Evolutionary conservation across 2,888 invertebrate genomes (phyloP).

Genomic region (Diachrysia chrysitis): DNA sequence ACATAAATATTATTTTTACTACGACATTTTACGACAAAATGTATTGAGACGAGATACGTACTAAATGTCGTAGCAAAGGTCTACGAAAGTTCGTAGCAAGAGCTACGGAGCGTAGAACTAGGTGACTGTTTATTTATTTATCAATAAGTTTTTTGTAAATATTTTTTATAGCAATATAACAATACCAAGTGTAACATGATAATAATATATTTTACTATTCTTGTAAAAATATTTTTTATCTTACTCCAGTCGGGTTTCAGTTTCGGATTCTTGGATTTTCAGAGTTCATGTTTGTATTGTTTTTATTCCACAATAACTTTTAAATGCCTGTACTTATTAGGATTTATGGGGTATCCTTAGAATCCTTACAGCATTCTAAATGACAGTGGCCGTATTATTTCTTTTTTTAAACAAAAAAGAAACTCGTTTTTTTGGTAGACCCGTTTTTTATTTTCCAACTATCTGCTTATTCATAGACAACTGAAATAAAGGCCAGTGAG

Average conservation of each 20-base stretch:
- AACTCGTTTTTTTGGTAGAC: too few relatives aligned
- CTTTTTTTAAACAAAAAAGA: too few relatives aligned
- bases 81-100: constrained; percentile 69
- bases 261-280: neutral
- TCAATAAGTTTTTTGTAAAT: constrained; percentile 5
- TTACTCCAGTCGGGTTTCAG: neutral
- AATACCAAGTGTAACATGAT: neutral
- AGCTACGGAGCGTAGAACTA: constrained; percentile 50
- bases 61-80: constrained; percentile 64
- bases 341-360: too few relatives aligned
- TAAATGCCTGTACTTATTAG: too few relatives aligned
- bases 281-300: neutral
- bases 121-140: constrained; percentile 25
- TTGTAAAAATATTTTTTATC: neutral
- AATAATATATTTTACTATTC: too few relatives aligned
- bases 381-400: too few relatives aligned
- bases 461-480: neutral
- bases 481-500: neutral
- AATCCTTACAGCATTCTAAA: too few relatives aligned
- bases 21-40: constrained; percentile 58
- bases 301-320: too few relatives aligned
- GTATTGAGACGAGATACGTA: constrained; percentile 58
- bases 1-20: constrained; percentile 63
- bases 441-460: neutral
- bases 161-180: constrained; percentile 14